These are phyloP conservation scores for Sycophaga agraensis DNA, from an alignment of 1,140 invertebrate species.

Conservation along the genomic window DNA sequence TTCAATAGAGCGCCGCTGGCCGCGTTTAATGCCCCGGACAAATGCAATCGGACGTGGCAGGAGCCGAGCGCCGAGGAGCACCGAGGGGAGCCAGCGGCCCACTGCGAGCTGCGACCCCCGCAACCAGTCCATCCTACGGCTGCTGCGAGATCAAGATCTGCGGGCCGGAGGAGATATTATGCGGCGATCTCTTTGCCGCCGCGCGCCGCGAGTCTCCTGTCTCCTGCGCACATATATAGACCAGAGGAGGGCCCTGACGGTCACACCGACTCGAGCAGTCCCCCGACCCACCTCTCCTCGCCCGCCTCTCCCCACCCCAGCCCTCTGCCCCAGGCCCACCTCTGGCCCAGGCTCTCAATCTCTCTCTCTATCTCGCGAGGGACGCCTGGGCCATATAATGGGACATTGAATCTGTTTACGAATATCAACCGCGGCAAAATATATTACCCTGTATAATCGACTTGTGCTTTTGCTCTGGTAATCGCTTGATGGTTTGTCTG, in stretches of 20 bases:
- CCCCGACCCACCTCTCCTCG: too few species aligned
- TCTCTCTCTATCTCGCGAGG: too few species aligned
- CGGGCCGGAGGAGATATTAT: not conserved
- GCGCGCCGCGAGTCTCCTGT: too few species aligned
- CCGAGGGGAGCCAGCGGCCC: not conserved
- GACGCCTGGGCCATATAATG: too few species aligned
- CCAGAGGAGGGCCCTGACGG: not conserved
- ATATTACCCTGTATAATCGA: too few species aligned
- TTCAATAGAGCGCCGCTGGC: not conserved
- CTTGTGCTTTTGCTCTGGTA: constrained; percentile 60
- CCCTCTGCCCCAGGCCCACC: not conserved
- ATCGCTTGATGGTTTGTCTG: constrained; percentile 47
- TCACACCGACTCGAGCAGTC: too few species aligned
- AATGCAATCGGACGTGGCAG: not conserved
- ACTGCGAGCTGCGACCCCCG: too few species aligned
- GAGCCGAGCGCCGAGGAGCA: not conserved
- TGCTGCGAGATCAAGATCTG: constrained; percentile 1
- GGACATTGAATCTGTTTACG: too few species aligned
- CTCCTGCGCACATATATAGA: not conserved
- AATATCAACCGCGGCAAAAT: too few species aligned
- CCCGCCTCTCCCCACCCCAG: not conserved
- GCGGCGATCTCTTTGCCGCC: not conserved
- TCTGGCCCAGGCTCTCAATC: too few species aligned
- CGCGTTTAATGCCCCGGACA: not conserved
- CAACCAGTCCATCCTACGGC: not conserved